These are phyloP conservation scores for Sinentomon sp. DNA, from an alignment of 2,888 invertebrate genomes.

Conservation along the genomic window DNA sequence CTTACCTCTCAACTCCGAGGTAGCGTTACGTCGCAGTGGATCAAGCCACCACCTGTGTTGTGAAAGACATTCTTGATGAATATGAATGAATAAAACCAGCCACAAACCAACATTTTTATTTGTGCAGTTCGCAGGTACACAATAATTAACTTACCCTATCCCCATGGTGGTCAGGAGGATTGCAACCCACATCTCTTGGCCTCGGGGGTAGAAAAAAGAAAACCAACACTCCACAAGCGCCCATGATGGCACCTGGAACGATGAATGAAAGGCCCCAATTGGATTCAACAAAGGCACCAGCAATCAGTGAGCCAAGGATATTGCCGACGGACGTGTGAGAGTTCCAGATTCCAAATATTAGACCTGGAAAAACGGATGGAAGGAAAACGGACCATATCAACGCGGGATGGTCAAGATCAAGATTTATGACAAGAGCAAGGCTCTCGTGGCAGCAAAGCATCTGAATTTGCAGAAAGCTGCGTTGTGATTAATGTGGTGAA, in stretches of 20 bases:
- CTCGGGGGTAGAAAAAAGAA: slow-evolving; percentile 63
- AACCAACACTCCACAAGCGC: slow-evolving; percentile 34
- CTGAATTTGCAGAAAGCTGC: too few relatives aligned
- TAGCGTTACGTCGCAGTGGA: too few relatives aligned
- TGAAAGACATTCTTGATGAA: too few relatives aligned
- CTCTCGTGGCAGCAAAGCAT: too few relatives aligned
- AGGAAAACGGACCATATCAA: slow-evolving; percentile 17
- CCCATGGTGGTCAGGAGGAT: slow-evolving; percentile 20
- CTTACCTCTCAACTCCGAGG: too few relatives aligned
- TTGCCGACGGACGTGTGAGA: slow-evolving; percentile 89
- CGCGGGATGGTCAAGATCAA: too few relatives aligned
- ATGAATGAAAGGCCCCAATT: slow-evolving; percentile 82
- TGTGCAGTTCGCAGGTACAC: too few relatives aligned
- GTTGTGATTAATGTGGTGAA: too few relatives aligned
- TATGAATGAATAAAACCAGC: too few relatives aligned
- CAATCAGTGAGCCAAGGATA: slow-evolving; percentile 70
- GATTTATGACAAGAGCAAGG: too few relatives aligned
- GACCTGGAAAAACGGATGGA: slow-evolving; percentile 20
- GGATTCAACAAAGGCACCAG: slow-evolving; percentile 51
- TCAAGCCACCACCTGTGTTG: too few relatives aligned
- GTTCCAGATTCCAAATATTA: slow-evolving; percentile 92
- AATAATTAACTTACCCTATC: not conserved
- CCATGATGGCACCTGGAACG: slow-evolving; percentile 62
- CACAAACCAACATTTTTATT: too few relatives aligned
- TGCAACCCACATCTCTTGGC: slow-evolving; percentile 42